A percentile compares a stretch with the other conserved stretches of the same genome.
Evolutionary conservation across 2,888 invertebrate genomes (phyloP).

Genomic region (Disparrhopalites patrizii): DNA sequence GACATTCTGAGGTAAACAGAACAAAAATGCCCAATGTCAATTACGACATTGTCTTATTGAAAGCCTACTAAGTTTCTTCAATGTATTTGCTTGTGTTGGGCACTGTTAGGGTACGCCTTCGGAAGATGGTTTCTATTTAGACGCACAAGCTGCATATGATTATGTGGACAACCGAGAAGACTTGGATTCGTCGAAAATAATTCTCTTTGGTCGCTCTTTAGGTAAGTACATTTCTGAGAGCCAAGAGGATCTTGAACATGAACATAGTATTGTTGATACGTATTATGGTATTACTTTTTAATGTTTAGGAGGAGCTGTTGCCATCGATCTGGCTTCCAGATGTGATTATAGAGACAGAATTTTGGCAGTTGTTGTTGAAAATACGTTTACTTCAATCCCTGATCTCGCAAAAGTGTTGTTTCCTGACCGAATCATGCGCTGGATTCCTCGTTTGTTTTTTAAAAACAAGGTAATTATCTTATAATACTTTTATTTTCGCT

Average conservation of each 20-base stretch:
- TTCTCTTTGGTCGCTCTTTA: conserved; percentile 84
- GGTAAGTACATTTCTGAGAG: conserved; percentile 60
- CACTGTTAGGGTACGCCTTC: conserved; percentile 69
- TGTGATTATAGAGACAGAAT: conserved; percentile 72
- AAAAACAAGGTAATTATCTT: conserved; percentile 93
- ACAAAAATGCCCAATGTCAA: too few species aligned
- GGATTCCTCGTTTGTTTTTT: conserved; percentile 76
- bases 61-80: background rate
- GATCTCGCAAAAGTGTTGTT: conserved; percentile 84
- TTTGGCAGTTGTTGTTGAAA: conserved; percentile 85
- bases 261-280: too few species aligned
- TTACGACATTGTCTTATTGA: background rate
- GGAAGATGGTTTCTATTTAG: conserved; percentile 79
- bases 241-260: too few species aligned
- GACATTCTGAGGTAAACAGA: conserved; percentile 63
- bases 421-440: conserved; percentile 66
- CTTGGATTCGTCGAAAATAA: conserved; percentile 76
- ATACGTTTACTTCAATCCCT: conserved; percentile 92
- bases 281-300: too few species aligned
- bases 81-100: background rate
- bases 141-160: conserved; percentile 82
- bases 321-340: conserved; percentile 76
- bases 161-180: conserved; percentile 76
- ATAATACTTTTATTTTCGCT: too few species aligned
- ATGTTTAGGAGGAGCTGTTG: conserved; percentile 81